phyloP scores from a whole-genome alignment of 35 echinoderm and acorn worm genomes.

The Ophioderma brevispina region DNA sequence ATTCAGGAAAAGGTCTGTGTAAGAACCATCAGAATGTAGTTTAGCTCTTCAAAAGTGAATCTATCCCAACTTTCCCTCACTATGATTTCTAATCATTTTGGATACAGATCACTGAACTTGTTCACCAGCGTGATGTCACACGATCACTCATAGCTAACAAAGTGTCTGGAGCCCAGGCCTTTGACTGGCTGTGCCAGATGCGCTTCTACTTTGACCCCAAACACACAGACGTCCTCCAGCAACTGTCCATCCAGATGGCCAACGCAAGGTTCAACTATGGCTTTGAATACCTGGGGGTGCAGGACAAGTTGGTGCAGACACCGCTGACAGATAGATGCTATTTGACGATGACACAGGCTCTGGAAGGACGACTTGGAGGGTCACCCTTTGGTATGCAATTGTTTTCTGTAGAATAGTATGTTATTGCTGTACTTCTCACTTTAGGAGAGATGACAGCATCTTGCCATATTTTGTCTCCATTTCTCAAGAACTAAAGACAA shows the following conservation, averaged over 20 bases:
- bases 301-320: constrained; percentile 98
- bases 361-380: constrained; percentile 92
- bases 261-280: constrained; percentile 98
- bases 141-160: constrained; percentile 66
- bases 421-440: no score
- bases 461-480: no score
- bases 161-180: constrained; percentile 50
- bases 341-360: constrained; percentile 97
- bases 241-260: constrained; percentile 97
- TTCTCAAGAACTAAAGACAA: no score
- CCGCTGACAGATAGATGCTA: constrained; percentile 97
- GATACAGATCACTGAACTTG: constrained; percentile 96
- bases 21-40: no score
- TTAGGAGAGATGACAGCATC: no score
- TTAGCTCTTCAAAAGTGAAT: no score
- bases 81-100: no score
- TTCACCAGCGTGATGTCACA: constrained; percentile 97
- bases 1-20: not conserved
- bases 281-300: constrained; percentile 98
- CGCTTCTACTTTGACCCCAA: constrained; percentile 99
- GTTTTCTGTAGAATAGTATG: no score
- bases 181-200: constrained; percentile 98
- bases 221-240: constrained; percentile 93
- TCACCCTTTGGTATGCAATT: constrained; percentile 97
- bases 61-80: no score